These are phyloP conservation scores for Neoitamus cyanurus DNA, from an alignment of 2,888 invertebrate genomes.

Conservation along the genomic window DNA sequence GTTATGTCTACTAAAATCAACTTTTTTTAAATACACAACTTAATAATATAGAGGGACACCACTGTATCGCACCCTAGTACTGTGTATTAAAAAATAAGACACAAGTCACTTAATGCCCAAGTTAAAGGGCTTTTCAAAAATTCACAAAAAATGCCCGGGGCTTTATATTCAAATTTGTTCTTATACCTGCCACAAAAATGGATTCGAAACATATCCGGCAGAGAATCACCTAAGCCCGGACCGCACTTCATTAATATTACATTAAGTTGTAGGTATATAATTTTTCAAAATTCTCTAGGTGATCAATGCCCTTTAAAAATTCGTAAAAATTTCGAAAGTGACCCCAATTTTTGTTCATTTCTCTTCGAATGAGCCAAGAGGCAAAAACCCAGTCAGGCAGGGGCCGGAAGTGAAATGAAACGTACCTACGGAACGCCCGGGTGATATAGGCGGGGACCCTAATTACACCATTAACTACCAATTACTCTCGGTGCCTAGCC, in stretches of 20 bases:
- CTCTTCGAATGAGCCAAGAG: not conserved
- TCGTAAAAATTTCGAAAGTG: conserved; percentile 17
- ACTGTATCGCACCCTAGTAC: too few relatives aligned
- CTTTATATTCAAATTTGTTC: too few relatives aligned
- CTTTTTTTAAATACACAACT: too few relatives aligned
- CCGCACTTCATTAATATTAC: not conserved
- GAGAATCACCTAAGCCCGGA: not conserved
- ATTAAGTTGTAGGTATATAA: not conserved
- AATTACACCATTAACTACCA: conserved; percentile 26
- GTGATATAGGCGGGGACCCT: not conserved
- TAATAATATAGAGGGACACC: too few relatives aligned
- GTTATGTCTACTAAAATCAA: too few relatives aligned
- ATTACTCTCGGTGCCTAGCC: conserved; percentile 13
- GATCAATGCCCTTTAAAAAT: not conserved
- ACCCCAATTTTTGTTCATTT: conserved; percentile 7
- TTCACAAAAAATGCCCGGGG: too few relatives aligned
- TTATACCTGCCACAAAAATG: too few relatives aligned
- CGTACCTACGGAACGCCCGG: not conserved
- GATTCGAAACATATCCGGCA: not conserved
- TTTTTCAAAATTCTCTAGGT: not conserved
- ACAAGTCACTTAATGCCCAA: too few relatives aligned
- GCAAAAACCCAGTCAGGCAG: not conserved
- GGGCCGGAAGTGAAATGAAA: conserved; percentile 23
- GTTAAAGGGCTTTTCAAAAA: too few relatives aligned
- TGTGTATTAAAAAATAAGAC: too few relatives aligned